These are phyloP conservation scores for Riparia riparia DNA, from an alignment of 2,113 vertebrate genomes.

Conservation along the genomic window DNA sequence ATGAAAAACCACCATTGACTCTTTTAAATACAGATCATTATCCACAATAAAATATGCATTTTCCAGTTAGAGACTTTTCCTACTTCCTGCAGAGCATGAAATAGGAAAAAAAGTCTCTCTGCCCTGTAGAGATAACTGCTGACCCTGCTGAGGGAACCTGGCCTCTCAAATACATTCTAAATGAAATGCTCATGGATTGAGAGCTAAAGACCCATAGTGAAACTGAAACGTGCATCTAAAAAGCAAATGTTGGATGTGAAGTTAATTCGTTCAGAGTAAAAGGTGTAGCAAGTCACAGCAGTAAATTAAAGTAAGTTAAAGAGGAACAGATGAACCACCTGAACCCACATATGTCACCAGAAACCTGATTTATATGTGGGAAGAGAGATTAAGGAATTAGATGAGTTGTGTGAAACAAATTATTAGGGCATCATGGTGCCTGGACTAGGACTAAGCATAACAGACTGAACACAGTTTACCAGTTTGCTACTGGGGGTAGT, in stretches of 20 bases:
- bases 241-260: not conserved
- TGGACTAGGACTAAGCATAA: not conserved
- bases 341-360: not conserved
- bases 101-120: not conserved
- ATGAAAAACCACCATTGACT: not conserved
- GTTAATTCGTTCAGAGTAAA: not conserved
- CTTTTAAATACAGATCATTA: not conserved
- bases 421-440: not conserved
- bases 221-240: not conserved
- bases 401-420: not conserved
- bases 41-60: not conserved
- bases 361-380: not conserved
- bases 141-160: not conserved
- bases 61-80: not conserved
- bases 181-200: not conserved
- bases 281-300: not conserved
- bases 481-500: not conserved
- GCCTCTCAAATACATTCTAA: not conserved
- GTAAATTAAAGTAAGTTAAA: not conserved
- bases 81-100: not conserved
- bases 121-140: not conserved
- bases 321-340: not conserved
- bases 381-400: not conserved
- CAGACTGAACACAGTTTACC: not conserved
- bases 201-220: not conserved